Evolutionary conservation across 1,140 invertebrate genomes (phyloP), one percentile per base, ranked within the genome.

Genomic region (Eurosta solidaginis): DNA sequence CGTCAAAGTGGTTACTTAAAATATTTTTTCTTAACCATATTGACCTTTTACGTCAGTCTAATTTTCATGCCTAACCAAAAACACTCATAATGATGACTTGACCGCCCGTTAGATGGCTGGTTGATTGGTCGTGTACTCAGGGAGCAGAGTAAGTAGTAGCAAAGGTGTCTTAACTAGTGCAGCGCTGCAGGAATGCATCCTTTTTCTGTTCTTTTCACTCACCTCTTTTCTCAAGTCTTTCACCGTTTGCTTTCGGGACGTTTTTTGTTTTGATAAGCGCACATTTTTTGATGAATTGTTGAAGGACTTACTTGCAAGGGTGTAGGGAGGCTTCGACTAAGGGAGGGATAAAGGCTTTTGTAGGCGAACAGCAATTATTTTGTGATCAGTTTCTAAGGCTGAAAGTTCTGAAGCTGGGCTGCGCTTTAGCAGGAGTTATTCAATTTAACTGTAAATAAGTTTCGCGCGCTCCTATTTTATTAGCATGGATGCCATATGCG

Each of bases 281-380:
- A 68, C n/a, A n/a, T n/a, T 68, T 68, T 68, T 68, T 68, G 59
- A 68, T 68, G 59, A 68, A 68, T 68, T 68, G 33, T 20, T 68
- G 59, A 68, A 40, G 59, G 33, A 33, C 36, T 22, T n/a, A n/a
- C n/a, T n/a, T n/a, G n/a, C n/a, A n/a, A n/a, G n/a, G n/a, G n/a
- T n/a, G n/a, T n/a, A n/a, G n/a, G n/a, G n/a, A n/a, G n/a, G n/a
- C n/a, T n/a, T n/a, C n/a, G n/a, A n/a, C n/a, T n/a, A n/a, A n/a
- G n/a, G n/a, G n/a, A n/a, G n/a, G n/a, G n/a, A n/a, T n/a, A n/a
- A n/a, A n/a, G n/a, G n/a, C n/a, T n/a, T n/a, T n/a, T n/a, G n/a
- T n/a, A n/a, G n/a, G n/a, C n/a, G n/a, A n/a, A n/a, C n/a, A n/a
- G n/a, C n/a, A n/a, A n/a, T n/a, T n/a, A n/a, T n/a, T n/a, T n/a